phyloP scores from a whole-genome alignment of 2,113 vertebrate genomes.

The Zapus hudsonius region DNA sequence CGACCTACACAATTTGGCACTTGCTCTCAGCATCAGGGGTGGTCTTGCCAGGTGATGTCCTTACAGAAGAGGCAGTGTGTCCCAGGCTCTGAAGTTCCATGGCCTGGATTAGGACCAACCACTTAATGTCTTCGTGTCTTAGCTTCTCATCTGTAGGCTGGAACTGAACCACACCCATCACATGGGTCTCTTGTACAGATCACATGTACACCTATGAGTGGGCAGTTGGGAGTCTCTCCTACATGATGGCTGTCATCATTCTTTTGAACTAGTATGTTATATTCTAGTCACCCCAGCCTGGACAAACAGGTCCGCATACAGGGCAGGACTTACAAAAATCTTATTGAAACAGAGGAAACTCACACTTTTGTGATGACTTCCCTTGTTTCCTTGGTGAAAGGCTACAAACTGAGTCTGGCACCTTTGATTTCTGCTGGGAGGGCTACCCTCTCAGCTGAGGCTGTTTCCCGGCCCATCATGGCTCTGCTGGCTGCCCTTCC shows the following conservation, averaged over 20 bases:
- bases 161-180: neutral
- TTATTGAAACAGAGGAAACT: constrained; percentile 46
- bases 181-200: neutral
- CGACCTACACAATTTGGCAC: neutral
- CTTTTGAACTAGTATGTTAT: neutral
- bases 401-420: constrained; percentile 58
- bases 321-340: constrained; percentile 14
- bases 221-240: neutral
- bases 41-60: no score
- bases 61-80: neutral
- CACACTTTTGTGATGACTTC: constrained; percentile 59
- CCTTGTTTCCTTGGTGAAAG: neutral
- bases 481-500: neutral
- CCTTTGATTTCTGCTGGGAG: constrained; percentile 37
- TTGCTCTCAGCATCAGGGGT: neutral
- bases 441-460: neutral
- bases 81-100: neutral
- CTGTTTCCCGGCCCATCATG: neutral
- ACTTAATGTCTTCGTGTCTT: neutral
- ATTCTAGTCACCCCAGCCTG: neutral
- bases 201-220: neutral
- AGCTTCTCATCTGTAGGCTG: neutral
- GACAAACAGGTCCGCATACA: no score
- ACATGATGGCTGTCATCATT: neutral
- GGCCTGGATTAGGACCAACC: neutral